These are phyloP conservation scores for Proales similis DNA, from an alignment of 1,140 invertebrate genomes.

Conservation along the genomic window DNA sequence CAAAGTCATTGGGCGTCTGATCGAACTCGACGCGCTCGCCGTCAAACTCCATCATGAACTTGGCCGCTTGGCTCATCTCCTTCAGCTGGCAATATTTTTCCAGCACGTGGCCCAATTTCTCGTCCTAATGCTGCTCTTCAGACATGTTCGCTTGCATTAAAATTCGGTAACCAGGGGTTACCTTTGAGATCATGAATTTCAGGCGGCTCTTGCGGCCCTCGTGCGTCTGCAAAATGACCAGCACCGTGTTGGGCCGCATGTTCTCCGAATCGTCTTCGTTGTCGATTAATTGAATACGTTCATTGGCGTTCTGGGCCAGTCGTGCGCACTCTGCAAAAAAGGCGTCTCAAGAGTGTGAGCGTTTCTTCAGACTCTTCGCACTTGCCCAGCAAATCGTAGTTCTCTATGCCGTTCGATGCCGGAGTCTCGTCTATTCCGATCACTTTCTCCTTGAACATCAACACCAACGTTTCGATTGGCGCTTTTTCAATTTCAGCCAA, in stretches of 20 bases:
- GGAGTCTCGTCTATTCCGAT: conserved; percentile 25
- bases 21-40: conserved; percentile 14
- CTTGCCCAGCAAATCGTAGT: conserved; percentile 20
- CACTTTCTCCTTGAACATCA: conserved; percentile 24
- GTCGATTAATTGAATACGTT: conserved; percentile 20
- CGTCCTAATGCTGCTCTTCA: too few relatives aligned
- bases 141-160: too few relatives aligned
- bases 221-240: conserved; percentile 21
- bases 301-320: not conserved
- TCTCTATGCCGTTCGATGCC: conserved; percentile 3
- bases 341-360: too few relatives aligned
- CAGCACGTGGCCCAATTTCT: conserved; percentile 6
- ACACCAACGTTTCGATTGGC: conserved; percentile 4
- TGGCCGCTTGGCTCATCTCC: not conserved
- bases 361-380: too few relatives aligned
- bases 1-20: conserved; percentile 29
- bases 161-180: too few relatives aligned
- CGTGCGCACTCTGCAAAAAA: conserved; percentile 25
- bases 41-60: conserved; percentile 1
- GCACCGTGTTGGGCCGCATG: conserved; percentile 10
- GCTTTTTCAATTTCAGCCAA: conserved; percentile 33
- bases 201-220: conserved; percentile 20
- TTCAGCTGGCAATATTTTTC: conserved; percentile 33
- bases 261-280: conserved; percentile 8
- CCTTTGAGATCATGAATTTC: conserved; percentile 28